Conservation (phyloP, 2,113 vertebrate genomes). For the Cryptotis parvus region DNA sequence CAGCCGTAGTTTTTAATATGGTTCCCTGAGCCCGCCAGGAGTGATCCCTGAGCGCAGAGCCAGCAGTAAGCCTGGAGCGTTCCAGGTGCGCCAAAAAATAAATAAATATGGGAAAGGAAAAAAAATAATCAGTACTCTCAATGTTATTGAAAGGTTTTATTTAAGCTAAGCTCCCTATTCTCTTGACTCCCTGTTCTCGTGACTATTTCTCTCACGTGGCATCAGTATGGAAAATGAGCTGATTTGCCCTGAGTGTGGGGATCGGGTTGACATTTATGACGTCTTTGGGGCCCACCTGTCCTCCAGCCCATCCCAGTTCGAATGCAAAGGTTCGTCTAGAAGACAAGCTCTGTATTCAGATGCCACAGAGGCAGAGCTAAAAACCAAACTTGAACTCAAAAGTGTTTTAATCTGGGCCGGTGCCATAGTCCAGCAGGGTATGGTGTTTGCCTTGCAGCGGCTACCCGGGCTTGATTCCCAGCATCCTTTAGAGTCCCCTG, state of each 20-base stretch:
- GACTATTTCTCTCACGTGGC: neutral
- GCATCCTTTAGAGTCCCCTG: too few species aligned
- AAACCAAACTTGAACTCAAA: neutral
- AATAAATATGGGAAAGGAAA: too few species aligned
- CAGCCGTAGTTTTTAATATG: too few species aligned
- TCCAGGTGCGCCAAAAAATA: too few species aligned
- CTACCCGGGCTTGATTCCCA: too few species aligned
- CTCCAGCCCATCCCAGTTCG: neutral
- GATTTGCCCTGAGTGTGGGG: neutral
- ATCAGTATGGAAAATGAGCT: neutral
- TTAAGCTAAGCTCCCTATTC: neutral
- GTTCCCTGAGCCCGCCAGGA: too few species aligned
- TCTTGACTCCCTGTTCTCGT: too few species aligned
- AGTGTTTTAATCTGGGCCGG: conserved; percentile 39
- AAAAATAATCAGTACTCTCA: neutral
- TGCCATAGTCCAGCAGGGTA: too few species aligned
- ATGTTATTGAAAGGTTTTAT: conserved; percentile 33
- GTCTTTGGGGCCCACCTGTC: neutral
- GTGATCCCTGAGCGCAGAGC: too few species aligned
- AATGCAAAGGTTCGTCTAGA: conserved; percentile 41
- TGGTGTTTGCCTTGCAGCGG: too few species aligned
- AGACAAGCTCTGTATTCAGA: conserved; percentile 55
- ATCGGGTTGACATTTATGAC: neutral
- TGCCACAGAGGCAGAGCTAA: neutral
- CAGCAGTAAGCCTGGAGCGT: too few species aligned